Evolutionary conservation across 2,888 invertebrate genomes (phyloP).

Genomic region (Volucella bombylans): DNA sequence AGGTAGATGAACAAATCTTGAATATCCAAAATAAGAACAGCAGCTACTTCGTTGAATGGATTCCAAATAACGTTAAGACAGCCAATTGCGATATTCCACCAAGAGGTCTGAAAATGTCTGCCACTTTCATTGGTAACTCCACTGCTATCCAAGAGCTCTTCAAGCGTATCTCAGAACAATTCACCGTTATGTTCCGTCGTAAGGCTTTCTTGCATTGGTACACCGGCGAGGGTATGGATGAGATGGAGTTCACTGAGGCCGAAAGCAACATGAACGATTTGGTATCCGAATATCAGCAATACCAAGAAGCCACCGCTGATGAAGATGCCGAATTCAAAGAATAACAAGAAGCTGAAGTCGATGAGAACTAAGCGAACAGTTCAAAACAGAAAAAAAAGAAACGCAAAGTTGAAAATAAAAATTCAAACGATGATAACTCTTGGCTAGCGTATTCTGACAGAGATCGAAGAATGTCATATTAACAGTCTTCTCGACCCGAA

Average conservation of each 20-base stretch:
- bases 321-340: too few species aligned
- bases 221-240: conserved; percentile 98
- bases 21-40: conserved; percentile 98
- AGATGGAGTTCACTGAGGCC: conserved; percentile 98
- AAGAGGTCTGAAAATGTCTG: conserved; percentile 90
- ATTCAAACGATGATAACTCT: too few species aligned
- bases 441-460: too few species aligned
- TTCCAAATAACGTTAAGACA: conserved; percentile 97
- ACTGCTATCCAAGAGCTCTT: conserved; percentile 95
- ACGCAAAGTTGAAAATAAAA: too few species aligned
- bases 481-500: too few species aligned
- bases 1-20: conserved; percentile 94
- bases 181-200: conserved; percentile 96
- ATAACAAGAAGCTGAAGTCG: too few species aligned
- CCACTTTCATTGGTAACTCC: conserved; percentile 94
- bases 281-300: conserved; percentile 96
- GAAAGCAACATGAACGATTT: conserved; percentile 97
- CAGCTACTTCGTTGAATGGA: conserved; percentile 96
- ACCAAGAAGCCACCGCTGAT: conserved; percentile 95
- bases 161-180: conserved; percentile 93
- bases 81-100: conserved; percentile 96
- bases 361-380: too few species aligned
- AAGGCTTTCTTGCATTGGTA: conserved; percentile 99
- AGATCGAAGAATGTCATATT: too few species aligned
- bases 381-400: too few species aligned